phyloP scores from a whole-genome alignment of 2,888 invertebrate genomes.

The Drosophila colorata region DNA sequence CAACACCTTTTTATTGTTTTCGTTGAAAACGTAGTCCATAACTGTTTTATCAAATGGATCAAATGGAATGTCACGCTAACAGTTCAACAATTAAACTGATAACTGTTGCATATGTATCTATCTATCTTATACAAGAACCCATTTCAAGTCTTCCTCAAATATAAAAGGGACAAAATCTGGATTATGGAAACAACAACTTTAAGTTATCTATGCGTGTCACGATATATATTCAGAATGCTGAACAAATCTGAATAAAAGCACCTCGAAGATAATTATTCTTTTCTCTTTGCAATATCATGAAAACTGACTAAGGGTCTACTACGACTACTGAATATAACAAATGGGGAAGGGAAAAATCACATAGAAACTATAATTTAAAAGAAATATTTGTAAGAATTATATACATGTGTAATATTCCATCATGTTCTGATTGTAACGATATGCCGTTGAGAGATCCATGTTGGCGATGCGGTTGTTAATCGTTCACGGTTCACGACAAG shows the following conservation, averaged over 20 bases:
- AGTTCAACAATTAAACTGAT: background rate
- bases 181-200: too few species aligned
- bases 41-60: background rate
- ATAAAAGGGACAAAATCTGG: too few species aligned
- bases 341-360: background rate
- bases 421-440: conserved; percentile 98
- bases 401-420: conserved; percentile 99
- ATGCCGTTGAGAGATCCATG: conserved; percentile 96
- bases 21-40: background rate
- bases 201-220: too few species aligned
- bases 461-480: conserved; percentile 8
- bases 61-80: background rate
- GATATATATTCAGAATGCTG: too few species aligned
- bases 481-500: background rate
- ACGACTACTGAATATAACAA: too few species aligned
- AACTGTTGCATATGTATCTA: too few species aligned
- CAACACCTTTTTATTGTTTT: conserved; percentile 14
- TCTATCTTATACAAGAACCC: too few species aligned
- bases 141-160: too few species aligned
- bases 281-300: too few species aligned
- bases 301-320: too few species aligned
- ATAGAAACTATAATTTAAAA: background rate
- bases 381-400: conserved; percentile 4
- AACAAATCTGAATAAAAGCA: too few species aligned
- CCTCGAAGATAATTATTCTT: too few species aligned